Evolutionary conservation across 2,797 vertebrate species (phyloP).

Genomic region (Meriones psammophilus): DNA sequence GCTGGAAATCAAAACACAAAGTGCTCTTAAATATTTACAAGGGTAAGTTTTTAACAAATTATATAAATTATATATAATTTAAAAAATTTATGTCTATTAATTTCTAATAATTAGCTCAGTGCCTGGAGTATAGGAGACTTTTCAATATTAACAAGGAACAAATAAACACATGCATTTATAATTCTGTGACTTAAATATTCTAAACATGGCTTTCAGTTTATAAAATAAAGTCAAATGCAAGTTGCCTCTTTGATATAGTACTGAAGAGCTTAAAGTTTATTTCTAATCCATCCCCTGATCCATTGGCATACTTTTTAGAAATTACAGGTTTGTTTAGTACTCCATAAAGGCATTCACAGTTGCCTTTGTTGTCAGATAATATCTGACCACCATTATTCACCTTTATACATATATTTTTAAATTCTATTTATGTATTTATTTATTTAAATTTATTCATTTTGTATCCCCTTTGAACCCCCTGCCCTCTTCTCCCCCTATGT

Average conservation of each 20-base stretch:
- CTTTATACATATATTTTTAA: background rate
- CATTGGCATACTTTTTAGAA: background rate
- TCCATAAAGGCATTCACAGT: background rate
- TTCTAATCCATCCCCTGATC: background rate
- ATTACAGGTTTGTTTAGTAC: background rate
- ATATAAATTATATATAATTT: background rate
- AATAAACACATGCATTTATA: background rate
- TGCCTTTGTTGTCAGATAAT: background rate
- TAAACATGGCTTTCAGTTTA: background rate
- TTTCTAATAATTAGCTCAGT: background rate
- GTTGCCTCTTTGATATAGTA: background rate
- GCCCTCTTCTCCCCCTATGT: too few species aligned
- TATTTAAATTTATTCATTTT: too few species aligned
- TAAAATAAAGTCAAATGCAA: background rate
- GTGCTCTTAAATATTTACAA: background rate
- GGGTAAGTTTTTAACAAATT: background rate
- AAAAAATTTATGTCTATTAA: background rate
- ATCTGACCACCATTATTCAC: background rate
- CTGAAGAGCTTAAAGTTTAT: background rate
- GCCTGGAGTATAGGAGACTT: background rate
- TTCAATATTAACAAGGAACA: background rate
- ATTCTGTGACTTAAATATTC: background rate
- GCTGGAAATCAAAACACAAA: slow-evolving; percentile 27
- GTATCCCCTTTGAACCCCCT: too few species aligned
- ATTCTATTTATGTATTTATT: background rate